These are phyloP conservation scores for Hemibagrus guttatus DNA, from an alignment of 2,797 vertebrate genomes.

Conservation along the genomic window DNA sequence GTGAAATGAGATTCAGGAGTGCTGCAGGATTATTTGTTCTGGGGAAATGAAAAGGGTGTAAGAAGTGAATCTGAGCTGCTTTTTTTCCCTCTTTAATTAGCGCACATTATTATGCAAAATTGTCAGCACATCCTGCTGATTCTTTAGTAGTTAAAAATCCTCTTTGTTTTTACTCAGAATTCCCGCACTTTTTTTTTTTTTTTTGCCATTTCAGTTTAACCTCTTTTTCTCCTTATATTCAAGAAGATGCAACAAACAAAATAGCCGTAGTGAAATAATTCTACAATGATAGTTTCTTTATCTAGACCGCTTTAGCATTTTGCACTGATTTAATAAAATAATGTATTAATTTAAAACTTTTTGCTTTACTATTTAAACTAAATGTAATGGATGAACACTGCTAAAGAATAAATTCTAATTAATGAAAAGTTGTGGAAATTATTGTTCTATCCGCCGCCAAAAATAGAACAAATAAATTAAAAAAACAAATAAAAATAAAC, in stretches of 20 bases:
- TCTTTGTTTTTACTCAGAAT: not conserved
- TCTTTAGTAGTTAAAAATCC: not conserved
- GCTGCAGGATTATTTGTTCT: not conserved
- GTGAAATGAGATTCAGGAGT: not conserved
- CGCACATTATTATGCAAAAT: not conserved
- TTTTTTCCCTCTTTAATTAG: not conserved
- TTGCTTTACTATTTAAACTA: conserved; percentile 22
- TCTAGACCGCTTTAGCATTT: conserved; percentile 73
- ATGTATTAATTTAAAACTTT: conserved; percentile 51
- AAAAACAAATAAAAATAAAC: too few species aligned
- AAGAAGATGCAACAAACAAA: conserved; percentile 22
- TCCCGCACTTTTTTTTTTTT: too few species aligned
- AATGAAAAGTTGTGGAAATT: conserved; percentile 11
- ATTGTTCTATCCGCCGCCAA: not conserved
- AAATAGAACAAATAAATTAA: too few species aligned
- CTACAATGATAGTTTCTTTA: conserved; percentile 48
- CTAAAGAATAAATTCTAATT: conserved; percentile 44
- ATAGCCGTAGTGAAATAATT: not conserved
- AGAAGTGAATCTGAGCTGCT: not conserved
- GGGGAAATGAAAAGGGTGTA: not conserved
- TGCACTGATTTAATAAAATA: conserved; percentile 68
- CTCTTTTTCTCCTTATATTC: not conserved
- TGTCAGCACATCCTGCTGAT: not conserved
- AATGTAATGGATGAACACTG: not conserved
- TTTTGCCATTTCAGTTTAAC: not conserved